Percentiles rank a stretch among this genome's conserved stretches.
Conservation (phyloP, 2,797 vertebrate species). For the Phalanger gymnotis region DNA sequence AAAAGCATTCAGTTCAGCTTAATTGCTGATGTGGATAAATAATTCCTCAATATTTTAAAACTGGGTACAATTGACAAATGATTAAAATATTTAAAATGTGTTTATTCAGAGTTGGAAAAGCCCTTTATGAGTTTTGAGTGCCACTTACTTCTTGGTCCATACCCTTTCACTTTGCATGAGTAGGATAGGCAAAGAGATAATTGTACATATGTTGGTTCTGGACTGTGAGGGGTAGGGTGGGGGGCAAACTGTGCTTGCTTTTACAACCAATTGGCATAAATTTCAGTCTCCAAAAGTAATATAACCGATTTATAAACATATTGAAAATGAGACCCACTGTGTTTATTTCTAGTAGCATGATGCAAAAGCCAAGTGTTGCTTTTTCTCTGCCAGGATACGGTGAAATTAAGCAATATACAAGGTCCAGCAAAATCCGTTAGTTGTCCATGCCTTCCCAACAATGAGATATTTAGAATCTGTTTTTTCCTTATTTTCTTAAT, state of each 20-base stretch:
- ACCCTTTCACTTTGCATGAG: accelerated
- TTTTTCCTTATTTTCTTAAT: neutral
- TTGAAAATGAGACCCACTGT: conserved; percentile 43
- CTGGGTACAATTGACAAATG: neutral
- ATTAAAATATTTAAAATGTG: neutral
- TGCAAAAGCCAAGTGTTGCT: conserved; percentile 59
- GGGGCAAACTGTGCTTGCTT: conserved; percentile 22
- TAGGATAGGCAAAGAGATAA: neutral
- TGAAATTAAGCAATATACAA: conserved; percentile 50
- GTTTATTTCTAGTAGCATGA: conserved; percentile 66
- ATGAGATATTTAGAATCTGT: conserved; percentile 56
- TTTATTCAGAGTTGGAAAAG: neutral
- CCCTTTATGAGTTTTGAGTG: accelerated
- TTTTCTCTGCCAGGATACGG: conserved; percentile 44
- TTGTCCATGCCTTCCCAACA: conserved; percentile 54
- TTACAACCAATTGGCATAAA: conserved; percentile 46
- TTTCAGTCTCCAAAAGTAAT: conserved; percentile 66
- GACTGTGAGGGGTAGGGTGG: neutral
- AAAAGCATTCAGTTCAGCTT: neutral
- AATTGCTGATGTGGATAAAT: too few relatives aligned
- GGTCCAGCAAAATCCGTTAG: neutral
- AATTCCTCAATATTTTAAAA: neutral
- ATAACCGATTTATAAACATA: conserved; percentile 58
- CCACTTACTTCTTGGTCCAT: neutral
- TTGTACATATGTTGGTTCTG: neutral